Evolutionary conservation across 2,888 invertebrate genomes (phyloP), one percentile per base, ranked within the genome.

Genomic region (Microplitis manilae): DNA sequence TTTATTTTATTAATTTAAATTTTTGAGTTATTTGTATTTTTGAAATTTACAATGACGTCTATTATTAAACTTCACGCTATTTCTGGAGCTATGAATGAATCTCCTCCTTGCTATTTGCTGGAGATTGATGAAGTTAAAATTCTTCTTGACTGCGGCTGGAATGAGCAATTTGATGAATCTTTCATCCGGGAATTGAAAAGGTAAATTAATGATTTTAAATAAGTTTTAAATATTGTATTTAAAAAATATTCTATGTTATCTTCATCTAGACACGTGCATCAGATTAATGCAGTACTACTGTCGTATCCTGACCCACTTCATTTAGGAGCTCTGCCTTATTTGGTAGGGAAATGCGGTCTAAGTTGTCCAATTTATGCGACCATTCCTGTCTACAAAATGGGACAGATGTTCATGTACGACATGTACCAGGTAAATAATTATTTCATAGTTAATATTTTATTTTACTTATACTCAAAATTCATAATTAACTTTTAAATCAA

Each of bases 371-470:
- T 99, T 79, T 99, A 98, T 89, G 96, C 98, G 0, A 99, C 99
- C 0, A 95, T 98, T 79, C 99, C 99, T 0, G 97, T 99, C 1
- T 98, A 97, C 89, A 99, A 99, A 92, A 99, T 99, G 99, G 99
- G 99, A 0, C 99, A 99, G 90, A 98, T 99, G 98, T 99, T 98
- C 87, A 97, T 99, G 96, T 99, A 99, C 89, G 99, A 99, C 89
- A 91, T 96, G 81, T 97, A 95, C 88, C 96, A 96, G 91, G 91
- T 91, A 87, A 77, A 75, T 30, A 30, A 30, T 2, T 30, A 30
- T 30, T 30, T 4, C 30, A 0, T 30, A 4, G 2, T 30, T 30
- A 4, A 30, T 20, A 20, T 20, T 20, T 20, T 20, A 20, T 20
- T 20, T 20, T 20, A 20, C 1, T 20, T 1, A 20, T 20, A 20